These are phyloP conservation scores for Lophura nycthemera DNA, from an alignment of 2,113 vertebrate genomes.

Conservation along the genomic window DNA sequence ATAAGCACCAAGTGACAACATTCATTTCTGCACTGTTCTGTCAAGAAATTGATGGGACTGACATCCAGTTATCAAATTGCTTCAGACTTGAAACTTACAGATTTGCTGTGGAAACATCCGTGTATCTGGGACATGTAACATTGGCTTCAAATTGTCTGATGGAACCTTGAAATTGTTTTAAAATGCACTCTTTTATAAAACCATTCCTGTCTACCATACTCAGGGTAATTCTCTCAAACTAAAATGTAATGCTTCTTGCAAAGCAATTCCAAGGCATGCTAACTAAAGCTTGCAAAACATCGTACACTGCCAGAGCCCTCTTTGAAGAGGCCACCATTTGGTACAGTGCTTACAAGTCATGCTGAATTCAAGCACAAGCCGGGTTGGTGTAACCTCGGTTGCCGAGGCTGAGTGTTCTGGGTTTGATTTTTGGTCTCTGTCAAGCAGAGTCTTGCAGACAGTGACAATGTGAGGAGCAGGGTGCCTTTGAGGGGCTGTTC, in stretches of 20 bases:
- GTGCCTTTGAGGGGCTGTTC: neutral
- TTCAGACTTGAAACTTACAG: neutral
- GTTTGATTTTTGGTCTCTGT: neutral
- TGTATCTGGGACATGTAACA: neutral
- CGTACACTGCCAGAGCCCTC: neutral
- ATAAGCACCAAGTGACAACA: neutral
- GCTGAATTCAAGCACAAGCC: neutral
- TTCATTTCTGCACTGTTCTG: neutral
- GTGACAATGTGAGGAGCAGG: rapidly evolving
- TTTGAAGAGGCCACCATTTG: neutral
- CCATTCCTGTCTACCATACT: neutral
- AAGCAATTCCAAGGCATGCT: rapidly evolving
- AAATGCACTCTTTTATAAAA: neutral
- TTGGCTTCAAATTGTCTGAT: neutral
- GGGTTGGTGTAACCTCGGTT: neutral
- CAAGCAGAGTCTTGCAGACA: neutral
- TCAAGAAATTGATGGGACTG: neutral
- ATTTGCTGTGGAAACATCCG: neutral
- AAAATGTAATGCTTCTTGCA: neutral
- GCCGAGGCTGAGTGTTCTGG: neutral
- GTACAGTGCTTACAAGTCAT: neutral
- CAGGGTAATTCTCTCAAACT: neutral
- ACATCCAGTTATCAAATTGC: neutral
- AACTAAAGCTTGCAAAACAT: neutral
- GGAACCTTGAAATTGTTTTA: neutral